Base-by-base conservation (phyloP, 1,140 invertebrate species). In the Charaxes varanes region DNA sequence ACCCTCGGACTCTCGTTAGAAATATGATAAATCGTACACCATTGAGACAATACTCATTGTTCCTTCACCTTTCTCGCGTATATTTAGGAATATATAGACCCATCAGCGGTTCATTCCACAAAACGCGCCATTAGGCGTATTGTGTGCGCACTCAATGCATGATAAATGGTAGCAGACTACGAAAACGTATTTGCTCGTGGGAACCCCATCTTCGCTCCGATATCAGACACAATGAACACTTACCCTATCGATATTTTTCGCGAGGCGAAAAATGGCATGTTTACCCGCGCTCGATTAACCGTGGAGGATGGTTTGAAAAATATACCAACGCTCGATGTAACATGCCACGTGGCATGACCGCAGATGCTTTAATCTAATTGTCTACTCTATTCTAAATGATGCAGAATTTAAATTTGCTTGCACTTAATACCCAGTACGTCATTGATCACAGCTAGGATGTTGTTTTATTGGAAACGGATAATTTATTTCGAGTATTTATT, bases 401-500 rank as follows among this genome's bases (percentile, higher is more conserved):
- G 49, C 30, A 53, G 33, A 54, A 46, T 49, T 44, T 27, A 60
- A 58, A 21, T 12, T 48, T 15, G 28, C 28, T 26, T 27, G 17
- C n/a, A 21, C n/a, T 36, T 23, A 28, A 14, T 37, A 47, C 42
- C 49, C 45, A 57, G 41, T 56, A 54, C 56, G 54, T 34, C 26
- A 41, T 35, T 42, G 44, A 64, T 50, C 62, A 62, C 62, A 45
- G 55, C 53, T 41, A 61, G 62, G 53, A 61, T 65, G 60, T 59
- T 73, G 53, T 77, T 81, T 81, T 82, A 82, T 82, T 79, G 74
- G 68, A 71, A 78, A 76, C 66, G 62, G 69, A 79, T 77, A 79
- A 82, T 79, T 79, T 82, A 79, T 82, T 77, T 73, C 47, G 57
- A 64, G 68, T 79, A 77, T 77, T 81, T 81, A 76, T 79, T 69